These are phyloP conservation scores for Bellardia bayeri DNA, from an alignment of 2,888 invertebrate genomes.

Conservation along the genomic window DNA sequence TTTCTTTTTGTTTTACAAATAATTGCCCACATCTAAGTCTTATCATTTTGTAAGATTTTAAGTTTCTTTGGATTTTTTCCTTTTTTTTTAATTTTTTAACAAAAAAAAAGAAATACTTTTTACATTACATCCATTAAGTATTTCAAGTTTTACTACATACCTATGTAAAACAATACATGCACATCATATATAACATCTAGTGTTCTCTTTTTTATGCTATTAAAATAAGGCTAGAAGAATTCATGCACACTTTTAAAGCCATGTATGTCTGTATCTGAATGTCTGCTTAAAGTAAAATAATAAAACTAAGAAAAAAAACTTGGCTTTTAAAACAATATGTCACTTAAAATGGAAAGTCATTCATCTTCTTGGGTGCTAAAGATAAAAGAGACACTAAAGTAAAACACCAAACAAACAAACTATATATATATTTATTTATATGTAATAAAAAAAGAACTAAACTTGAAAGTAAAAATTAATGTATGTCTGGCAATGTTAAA, in stretches of 20 bases:
- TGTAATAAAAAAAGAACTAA: constrained; percentile 27
- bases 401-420: constrained; percentile 39
- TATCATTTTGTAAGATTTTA: constrained; percentile 68
- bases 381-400: constrained; percentile 69
- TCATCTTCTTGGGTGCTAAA: constrained; percentile 77
- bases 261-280: not conserved
- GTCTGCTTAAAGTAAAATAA: constrained; percentile 7
- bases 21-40: constrained; percentile 68
- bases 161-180: constrained; percentile 57
- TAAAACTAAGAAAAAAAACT: constrained; percentile 48
- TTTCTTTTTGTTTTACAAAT: constrained; percentile 46
- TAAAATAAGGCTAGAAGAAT: constrained; percentile 68
- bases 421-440: not conserved
- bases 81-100: constrained; percentile 33
- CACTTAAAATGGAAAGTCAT: constrained; percentile 80
- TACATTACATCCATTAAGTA: constrained; percentile 70
- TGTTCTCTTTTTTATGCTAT: constrained; percentile 65
- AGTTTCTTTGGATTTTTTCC: constrained; percentile 19
- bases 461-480: constrained; percentile 66
- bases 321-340: constrained; percentile 76
- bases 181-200: constrained; percentile 65
- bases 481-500: constrained; percentile 28
- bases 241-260: constrained; percentile 36
- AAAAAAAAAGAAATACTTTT: constrained; percentile 38
- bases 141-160: constrained; percentile 68